These are phyloP conservation scores for Portunus trituberculatus DNA, from an alignment of 1,140 invertebrate genomes.

Conservation along the genomic window DNA sequence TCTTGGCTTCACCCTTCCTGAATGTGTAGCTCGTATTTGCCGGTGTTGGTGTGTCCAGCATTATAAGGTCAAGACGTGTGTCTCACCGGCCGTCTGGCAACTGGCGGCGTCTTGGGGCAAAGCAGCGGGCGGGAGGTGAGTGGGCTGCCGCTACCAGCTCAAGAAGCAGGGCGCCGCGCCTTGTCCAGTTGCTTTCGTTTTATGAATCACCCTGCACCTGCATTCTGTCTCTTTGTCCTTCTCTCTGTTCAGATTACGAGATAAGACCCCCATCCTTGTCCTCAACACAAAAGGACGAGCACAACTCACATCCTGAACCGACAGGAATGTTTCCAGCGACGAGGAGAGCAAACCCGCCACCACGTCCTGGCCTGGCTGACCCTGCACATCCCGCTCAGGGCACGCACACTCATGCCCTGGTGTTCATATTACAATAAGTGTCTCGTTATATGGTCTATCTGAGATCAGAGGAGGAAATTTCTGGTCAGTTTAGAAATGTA, in stretches of 20 bases:
- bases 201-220: constrained; percentile 32
- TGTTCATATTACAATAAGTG: no score
- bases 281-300: constrained; percentile 36
- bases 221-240: constrained; percentile 46
- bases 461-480: no score
- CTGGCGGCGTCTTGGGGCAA: background rate
- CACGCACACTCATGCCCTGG: no score
- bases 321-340: background rate
- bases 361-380: background rate
- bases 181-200: constrained; percentile 36
- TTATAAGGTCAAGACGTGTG: no score
- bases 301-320: constrained; percentile 33
- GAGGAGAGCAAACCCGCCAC: background rate
- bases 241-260: constrained; percentile 33
- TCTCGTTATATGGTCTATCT: no score
- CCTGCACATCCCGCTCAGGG: no score
- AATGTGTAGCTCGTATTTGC: no score
- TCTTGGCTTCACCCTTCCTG: no score
- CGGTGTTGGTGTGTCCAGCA: no score
- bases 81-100: background rate
- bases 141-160: background rate
- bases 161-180: background rate
- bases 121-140: background rate
- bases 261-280: constrained; percentile 48
- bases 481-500: no score